These are phyloP conservation scores for Melanerpes aurifrons DNA, from an alignment of 2,113 vertebrate genomes.

Conservation along the genomic window DNA sequence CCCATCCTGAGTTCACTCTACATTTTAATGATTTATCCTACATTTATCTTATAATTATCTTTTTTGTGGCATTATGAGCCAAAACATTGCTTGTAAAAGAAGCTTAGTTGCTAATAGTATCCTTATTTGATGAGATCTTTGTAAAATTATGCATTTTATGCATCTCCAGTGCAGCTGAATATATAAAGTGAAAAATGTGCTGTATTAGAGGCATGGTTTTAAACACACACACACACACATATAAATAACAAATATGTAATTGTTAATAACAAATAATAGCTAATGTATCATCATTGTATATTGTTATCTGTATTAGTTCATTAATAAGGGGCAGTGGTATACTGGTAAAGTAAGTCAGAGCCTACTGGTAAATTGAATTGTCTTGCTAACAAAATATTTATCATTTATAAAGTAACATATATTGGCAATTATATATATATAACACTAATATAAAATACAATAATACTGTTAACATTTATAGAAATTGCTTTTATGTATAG, in stretches of 20 bases:
- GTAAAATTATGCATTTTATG: not conserved
- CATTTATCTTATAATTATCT: not conserved
- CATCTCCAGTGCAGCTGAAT: not conserved
- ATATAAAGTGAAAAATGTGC: not conserved
- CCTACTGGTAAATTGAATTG: not conserved
- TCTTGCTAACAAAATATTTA: rapidly evolving
- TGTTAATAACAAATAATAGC: not conserved
- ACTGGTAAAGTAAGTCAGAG: too few relatives aligned
- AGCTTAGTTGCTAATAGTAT: not conserved
- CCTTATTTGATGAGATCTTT: not conserved
- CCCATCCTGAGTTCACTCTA: not conserved
- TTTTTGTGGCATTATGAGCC: not conserved
- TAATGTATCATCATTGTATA: too few relatives aligned
- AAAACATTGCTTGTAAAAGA: not conserved
- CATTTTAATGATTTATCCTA: not conserved
- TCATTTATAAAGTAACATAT: not conserved
- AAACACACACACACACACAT: not conserved
- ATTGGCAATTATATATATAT: not conserved
- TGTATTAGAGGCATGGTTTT: not conserved
- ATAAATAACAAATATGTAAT: not conserved
- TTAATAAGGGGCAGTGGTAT: not conserved
- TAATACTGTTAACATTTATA: not conserved
- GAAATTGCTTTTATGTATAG: not conserved
- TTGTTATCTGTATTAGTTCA: not conserved
- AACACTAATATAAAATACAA: not conserved